Conservation (phyloP, 2,113 vertebrate species). For the Erpornis zantholeuca region DNA sequence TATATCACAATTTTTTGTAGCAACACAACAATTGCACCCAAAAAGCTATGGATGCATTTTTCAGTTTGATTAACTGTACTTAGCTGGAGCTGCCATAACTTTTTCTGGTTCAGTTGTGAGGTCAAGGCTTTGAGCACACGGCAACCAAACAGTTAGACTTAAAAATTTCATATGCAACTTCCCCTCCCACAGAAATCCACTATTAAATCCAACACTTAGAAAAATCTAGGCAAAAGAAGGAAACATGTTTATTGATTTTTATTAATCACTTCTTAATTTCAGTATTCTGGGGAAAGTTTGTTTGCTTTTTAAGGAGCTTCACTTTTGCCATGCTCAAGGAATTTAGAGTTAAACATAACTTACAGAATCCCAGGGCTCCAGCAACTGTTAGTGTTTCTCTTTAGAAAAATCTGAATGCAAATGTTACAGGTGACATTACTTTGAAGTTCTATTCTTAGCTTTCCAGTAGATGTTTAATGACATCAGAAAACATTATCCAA, state of each 20-base stretch:
- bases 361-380: not conserved
- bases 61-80: not conserved
- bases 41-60: not conserved
- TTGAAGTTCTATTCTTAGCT: conserved; percentile 49
- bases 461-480: not conserved
- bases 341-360: not conserved
- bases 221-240: conserved; percentile 12
- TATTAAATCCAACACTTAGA: not conserved
- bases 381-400: not conserved
- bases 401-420: not conserved
- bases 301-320: not conserved
- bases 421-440: conserved; percentile 51
- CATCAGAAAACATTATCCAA: conserved; percentile 24
- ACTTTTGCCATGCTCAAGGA: not conserved
- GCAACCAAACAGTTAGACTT: not conserved
- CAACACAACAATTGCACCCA: not conserved
- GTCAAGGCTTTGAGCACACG: conserved; percentile 1
- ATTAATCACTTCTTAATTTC: not conserved
- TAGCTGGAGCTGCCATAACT: not conserved
- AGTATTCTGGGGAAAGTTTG: not conserved
- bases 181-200: not conserved
- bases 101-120: not conserved
- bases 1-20: not conserved
- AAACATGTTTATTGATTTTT: not conserved
- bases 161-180: not conserved